Evolutionary conservation across 2,797 vertebrate genomes (phyloP), one percentile per base, ranked within the genome.

Genomic region (Myotis daubentonii): DNA sequence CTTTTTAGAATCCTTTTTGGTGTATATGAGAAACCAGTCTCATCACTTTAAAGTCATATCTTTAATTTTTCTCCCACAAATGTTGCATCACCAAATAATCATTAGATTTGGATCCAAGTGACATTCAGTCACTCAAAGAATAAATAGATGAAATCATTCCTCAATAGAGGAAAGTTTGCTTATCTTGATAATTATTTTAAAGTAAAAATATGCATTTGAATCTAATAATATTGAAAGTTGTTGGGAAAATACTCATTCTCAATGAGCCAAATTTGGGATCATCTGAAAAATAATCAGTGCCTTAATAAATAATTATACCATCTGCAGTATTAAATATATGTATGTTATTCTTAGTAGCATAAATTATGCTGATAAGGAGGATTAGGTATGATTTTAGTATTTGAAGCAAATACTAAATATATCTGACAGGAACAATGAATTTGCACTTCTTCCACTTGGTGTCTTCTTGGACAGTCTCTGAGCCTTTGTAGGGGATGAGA

Each of bases 51-150:
- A 44, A 81, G 5, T n/a, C 38, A 16, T 28, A 53, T 78, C 16
- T 75, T 90, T 66, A 23, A 8, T 81, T 51, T 25, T 1, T 2
- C 19, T 8, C 10, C 1, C 10, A 57, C 25, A 75, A 79, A 65
- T 76, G 3, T 57, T 70, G 44, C 41, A 36, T 57, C 30, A 55
- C 2, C 2, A 12, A 28, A 51, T 55, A 72, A 72, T 84, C 12
- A 30, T 41, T 66, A 51, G n/a, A 89, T 49, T 51, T 71, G n/a
- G 22, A 70, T 36, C 17, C 23, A 68, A 57, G 23, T 62, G 10
- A 33, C 20, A 41, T 72, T 41, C 6, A 66, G 38, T 95, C n/a
- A 51, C 33, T 89, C 20, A 90, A 79, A 95, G 85, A 90, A 72
- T 30, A 85, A 60, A 17, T 30, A 71, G 25, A 22, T 38, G 33